Conservation (phyloP, 1,140 invertebrate genomes). For the Phenacoccus solenopsis region DNA sequence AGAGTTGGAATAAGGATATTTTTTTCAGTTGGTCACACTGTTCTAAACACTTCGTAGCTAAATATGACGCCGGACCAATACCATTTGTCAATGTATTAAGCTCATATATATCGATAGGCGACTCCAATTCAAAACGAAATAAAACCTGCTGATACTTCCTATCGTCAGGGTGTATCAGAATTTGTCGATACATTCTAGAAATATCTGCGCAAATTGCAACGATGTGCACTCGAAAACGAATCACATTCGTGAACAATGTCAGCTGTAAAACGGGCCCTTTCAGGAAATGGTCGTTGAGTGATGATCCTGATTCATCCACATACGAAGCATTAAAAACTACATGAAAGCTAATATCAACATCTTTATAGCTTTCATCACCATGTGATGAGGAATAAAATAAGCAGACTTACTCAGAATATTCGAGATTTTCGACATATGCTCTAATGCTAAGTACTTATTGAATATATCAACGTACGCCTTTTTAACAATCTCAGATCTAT, state of each 20-base stretch:
- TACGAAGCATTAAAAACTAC: slow-evolving; percentile 32
- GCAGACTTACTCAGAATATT: neutral
- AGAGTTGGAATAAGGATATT: too few species aligned
- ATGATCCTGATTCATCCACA: slow-evolving; percentile 24
- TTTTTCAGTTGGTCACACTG: too few species aligned
- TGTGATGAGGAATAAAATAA: slow-evolving; percentile 23
- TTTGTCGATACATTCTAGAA: slow-evolving; percentile 33
- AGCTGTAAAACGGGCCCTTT: slow-evolving; percentile 25
- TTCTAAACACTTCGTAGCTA: slow-evolving; percentile 30
- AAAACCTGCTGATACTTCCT: slow-evolving; percentile 27
- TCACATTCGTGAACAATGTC: slow-evolving; percentile 29
- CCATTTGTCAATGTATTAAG: slow-evolving; percentile 34
- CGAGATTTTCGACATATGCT: neutral
- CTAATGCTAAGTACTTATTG: neutral
- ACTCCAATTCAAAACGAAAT: slow-evolving; percentile 25
- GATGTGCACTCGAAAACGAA: slow-evolving; percentile 28
- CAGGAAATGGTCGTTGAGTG: slow-evolving; percentile 31
- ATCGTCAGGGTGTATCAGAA: slow-evolving; percentile 29
- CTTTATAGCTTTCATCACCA: neutral
- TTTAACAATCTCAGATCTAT: neutral
- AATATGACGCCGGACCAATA: slow-evolving; percentile 29
- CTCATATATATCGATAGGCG: slow-evolving; percentile 27
- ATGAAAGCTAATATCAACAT: slow-evolving; percentile 28
- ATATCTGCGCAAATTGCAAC: slow-evolving; percentile 32
- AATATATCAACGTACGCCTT: neutral